Percentiles rank a stretch among this genome's conserved stretches.
phyloP scores from a whole-genome alignment of 2,888 invertebrate genomes.

The Xanthia togata region DNA sequence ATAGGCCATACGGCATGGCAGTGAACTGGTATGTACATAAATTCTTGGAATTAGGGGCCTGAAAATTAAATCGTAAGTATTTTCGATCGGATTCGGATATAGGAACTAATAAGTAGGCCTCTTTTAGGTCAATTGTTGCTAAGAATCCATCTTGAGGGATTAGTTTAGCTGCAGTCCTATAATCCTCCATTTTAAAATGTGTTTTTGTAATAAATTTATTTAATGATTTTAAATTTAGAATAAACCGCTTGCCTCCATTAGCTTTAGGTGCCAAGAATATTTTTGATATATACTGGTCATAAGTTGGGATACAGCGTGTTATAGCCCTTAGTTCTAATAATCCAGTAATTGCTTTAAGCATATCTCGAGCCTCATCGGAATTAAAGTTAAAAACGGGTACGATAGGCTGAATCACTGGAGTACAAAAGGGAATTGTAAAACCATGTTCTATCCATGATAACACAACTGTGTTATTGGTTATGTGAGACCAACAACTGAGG shows the following conservation, averaged over 20 bases:
- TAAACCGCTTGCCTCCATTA: neutral
- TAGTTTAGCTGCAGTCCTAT: neutral
- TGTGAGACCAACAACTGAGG: neutral
- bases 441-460: slow-evolving; percentile 4
- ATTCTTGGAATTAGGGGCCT: too few relatives aligned
- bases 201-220: neutral
- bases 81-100: too few relatives aligned
- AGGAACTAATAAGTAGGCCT: too few relatives aligned
- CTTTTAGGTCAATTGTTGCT: neutral
- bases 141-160: neutral
- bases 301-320: neutral
- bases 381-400: neutral
- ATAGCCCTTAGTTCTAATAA: neutral
- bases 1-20: too few relatives aligned
- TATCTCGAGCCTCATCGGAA: neutral
- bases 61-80: too few relatives aligned
- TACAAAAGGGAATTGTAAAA: neutral
- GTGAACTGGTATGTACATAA: too few relatives aligned
- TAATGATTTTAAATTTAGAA: neutral
- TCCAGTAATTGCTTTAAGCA: neutral
- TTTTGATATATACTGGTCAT: neutral
- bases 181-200: neutral
- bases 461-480: neutral
- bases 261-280: neutral
- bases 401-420: too few relatives aligned